These are phyloP conservation scores for Hypomecis atomaria DNA, from an alignment of 2,888 invertebrate species.

Conservation along the genomic window DNA sequence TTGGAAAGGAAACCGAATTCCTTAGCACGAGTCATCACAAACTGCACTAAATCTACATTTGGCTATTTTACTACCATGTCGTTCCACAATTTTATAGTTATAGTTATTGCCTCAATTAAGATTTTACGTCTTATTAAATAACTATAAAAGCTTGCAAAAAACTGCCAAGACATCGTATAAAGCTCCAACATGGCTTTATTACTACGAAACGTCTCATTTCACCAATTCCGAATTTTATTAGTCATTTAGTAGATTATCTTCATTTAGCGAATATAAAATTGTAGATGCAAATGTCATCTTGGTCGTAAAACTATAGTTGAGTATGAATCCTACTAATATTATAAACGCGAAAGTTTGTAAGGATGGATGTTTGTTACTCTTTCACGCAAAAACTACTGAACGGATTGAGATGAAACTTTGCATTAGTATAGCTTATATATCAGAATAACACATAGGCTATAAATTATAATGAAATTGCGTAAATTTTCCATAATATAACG, in stretches of 20 bases:
- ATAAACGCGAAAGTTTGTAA: no score
- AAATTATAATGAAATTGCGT: no score
- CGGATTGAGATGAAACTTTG: no score
- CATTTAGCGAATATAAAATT: conserved; percentile 23
- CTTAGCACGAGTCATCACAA: conserved; percentile 1
- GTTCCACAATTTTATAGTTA: conserved; percentile 22
- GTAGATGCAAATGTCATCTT: conserved; percentile 38
- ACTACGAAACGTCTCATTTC: conserved; percentile 23
- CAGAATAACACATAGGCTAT: no score
- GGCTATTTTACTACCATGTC: conserved; percentile 17
- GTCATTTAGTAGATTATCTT: conserved; percentile 21
- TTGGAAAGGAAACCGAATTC: conserved; percentile 15
- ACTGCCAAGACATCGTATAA: conserved; percentile 12
- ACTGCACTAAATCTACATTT: conserved; percentile 15
- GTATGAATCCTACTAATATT: no score
- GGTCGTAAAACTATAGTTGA: conserved; percentile 34
- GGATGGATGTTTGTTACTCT: no score
- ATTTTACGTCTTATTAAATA: conserved; percentile 33
- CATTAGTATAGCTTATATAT: no score
- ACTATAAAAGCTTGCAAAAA: conserved; percentile 33
- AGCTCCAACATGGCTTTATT: conserved; percentile 24
- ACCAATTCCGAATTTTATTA: conserved; percentile 27
- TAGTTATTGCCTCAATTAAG: conserved; percentile 26
- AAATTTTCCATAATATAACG: no score
- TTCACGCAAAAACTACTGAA: no score